A percentile compares a stretch with the other conserved stretches of the same genome.
phyloP scores from a whole-genome alignment of 2,888 invertebrate genomes.

The Junonia oenone region DNA sequence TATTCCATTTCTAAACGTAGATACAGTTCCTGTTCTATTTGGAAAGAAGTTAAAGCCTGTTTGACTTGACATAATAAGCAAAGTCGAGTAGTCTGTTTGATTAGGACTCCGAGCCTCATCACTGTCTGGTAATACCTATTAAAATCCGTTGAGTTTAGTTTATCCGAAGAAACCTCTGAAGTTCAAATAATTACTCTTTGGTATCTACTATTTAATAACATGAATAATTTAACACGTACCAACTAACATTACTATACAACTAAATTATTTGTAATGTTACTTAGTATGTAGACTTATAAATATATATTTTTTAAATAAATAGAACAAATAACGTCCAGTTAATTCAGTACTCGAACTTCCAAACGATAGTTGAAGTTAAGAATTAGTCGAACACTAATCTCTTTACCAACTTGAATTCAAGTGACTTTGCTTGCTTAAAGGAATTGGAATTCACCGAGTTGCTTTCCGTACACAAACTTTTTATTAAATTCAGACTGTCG shows the following conservation, averaged over 20 bases:
- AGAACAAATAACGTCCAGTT: not conserved
- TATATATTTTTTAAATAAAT: not conserved
- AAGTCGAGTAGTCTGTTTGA: not conserved
- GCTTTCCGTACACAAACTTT: not conserved
- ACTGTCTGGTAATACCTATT: not conserved
- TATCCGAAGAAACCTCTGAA: not conserved
- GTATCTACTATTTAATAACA: too few relatives aligned
- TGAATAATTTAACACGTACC: too few relatives aligned
- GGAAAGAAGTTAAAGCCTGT: not conserved
- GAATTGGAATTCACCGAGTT: constrained; percentile 6
- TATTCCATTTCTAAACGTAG: not conserved
- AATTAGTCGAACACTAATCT: constrained; percentile 17
- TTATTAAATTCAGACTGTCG: not conserved
- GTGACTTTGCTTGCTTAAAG: constrained; percentile 13
- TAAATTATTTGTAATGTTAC: not conserved
- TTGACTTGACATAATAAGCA: not conserved
- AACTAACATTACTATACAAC: too few relatives aligned
- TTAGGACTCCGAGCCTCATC: not conserved
- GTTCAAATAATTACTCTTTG: not conserved
- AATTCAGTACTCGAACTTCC: constrained; percentile 1
- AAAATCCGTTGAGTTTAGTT: not conserved
- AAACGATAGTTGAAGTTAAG: constrained; percentile 2
- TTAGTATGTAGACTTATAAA: not conserved
- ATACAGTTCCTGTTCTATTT: not conserved
- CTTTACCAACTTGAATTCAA: constrained; percentile 14